phyloP scores from a whole-genome alignment of 2,797 vertebrate species.

The Ispidina lecontei region DNA sequence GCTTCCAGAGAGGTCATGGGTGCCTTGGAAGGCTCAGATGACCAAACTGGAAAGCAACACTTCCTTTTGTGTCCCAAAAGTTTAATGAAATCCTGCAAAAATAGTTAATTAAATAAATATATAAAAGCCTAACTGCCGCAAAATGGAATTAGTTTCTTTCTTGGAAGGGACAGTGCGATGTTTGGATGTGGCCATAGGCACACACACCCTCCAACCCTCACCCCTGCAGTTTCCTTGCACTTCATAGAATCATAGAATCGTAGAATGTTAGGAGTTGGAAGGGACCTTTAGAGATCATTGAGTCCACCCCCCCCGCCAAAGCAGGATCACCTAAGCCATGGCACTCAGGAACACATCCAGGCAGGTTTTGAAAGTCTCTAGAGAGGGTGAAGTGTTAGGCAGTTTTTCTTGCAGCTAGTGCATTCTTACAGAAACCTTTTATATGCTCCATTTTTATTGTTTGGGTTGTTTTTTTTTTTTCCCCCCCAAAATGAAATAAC shows the following conservation, averaged over 20 bases:
- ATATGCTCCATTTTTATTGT: background rate
- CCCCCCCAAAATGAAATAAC: accelerated
- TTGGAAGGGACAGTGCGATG: background rate
- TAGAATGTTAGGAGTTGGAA: no score
- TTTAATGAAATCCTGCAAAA: background rate
- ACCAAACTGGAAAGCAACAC: background rate
- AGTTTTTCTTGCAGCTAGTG: constrained; percentile 15
- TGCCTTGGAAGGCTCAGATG: background rate
- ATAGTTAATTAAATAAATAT: background rate
- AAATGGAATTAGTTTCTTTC: background rate
- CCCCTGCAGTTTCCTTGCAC: accelerated
- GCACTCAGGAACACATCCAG: no score
- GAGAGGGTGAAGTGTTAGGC: background rate
- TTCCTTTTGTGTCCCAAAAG: background rate
- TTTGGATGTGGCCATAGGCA: accelerated
- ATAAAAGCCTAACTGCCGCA: background rate
- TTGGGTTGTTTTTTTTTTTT: accelerated
- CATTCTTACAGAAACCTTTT: background rate
- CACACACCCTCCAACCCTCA: no score
- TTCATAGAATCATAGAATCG: background rate
- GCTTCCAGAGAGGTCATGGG: background rate
- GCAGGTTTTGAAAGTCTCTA: no score
- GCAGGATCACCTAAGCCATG: no score
- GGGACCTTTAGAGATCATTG: no score
- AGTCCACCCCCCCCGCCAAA: no score